phyloP scores from a whole-genome alignment of 2,888 invertebrate genomes.

The Athalia cordata region DNA sequence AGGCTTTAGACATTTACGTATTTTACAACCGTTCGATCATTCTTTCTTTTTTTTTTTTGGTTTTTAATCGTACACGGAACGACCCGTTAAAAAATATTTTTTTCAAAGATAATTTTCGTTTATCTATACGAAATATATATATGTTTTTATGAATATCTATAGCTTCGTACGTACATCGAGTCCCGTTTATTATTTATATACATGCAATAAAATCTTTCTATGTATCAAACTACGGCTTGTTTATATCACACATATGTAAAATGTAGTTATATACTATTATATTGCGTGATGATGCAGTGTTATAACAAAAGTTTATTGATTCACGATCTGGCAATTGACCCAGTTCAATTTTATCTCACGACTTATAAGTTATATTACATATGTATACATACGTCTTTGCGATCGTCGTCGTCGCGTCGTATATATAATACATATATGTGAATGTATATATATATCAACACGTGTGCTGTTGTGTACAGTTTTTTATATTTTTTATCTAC shows the following conservation, averaged over 20 bases:
- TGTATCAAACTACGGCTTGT: no score
- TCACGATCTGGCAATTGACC: constrained; percentile 7
- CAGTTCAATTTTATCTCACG: no score
- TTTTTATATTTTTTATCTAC: neutral
- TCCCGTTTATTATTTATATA: neutral
- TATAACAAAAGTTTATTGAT: neutral
- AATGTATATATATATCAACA: no score
- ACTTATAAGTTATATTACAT: no score
- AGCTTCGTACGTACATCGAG: constrained; percentile 18
- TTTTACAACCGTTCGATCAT: neutral
- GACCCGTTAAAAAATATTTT: no score
- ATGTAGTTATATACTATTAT: neutral
- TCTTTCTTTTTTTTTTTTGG: neutral
- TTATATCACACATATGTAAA: neutral
- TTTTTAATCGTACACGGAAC: constrained; percentile 31
- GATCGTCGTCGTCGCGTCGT: no score
- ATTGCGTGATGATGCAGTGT: neutral
- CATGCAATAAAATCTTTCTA: neutral
- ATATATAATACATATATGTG: no score
- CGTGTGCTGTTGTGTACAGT: no score
- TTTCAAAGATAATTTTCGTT: no score
- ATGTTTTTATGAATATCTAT: constrained; percentile 25
- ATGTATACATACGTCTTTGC: no score
- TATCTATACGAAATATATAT: constrained; percentile 20
- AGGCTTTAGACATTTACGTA: no score